Base-by-base conservation (phyloP, 2,113 vertebrate genomes). In the Tachysurus fulvidraco region DNA sequence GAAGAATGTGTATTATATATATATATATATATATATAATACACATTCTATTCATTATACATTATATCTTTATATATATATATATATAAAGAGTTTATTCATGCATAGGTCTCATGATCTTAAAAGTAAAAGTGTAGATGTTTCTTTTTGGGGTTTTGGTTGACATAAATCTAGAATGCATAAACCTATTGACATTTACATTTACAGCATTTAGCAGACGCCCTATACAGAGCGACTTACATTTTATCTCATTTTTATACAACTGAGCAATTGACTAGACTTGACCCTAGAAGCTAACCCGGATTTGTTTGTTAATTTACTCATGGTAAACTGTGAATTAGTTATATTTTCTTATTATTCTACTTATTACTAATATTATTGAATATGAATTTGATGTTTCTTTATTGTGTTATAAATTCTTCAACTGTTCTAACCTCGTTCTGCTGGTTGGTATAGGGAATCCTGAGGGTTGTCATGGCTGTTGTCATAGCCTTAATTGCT, bases 401-500 rank as follows among this genome's bases (percentile, higher is more conserved):
- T 46, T 65, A 67, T 28, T 52, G 36, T 83, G 60, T 67, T 54
- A 28, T 52, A 6, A 83, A 21, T 25, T n/a, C 4, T 62, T n/a
- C 36, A 36, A 36, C 36, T 55, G 7, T 25, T 36, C 77, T 91
- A 50, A 97, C 97, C 96, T 95, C 93, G 6, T 96, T 98, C 87
- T 96, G 94, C 0, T 93, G 90, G 90, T 91, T 91, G 76, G 91
- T 81, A 81, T 96, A 98, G 16, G 95, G 93, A 77, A 97, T 96
- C 88, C 86, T 95, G 41, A 98, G 94, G 0, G 50, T 83, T 23
- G 91, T 92, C 96, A 97, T 97, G 46, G 97, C 97, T 14, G 86
- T 89, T 0, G 95, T 93, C 94, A 98, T 92, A 69, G 96, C 93
- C 87, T 95, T 94, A 69, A 96, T 92, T 85, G 95, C 95, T 1